Base-by-base conservation (phyloP, 2,888 invertebrate genomes). In the Drosophila greeni region DNA sequence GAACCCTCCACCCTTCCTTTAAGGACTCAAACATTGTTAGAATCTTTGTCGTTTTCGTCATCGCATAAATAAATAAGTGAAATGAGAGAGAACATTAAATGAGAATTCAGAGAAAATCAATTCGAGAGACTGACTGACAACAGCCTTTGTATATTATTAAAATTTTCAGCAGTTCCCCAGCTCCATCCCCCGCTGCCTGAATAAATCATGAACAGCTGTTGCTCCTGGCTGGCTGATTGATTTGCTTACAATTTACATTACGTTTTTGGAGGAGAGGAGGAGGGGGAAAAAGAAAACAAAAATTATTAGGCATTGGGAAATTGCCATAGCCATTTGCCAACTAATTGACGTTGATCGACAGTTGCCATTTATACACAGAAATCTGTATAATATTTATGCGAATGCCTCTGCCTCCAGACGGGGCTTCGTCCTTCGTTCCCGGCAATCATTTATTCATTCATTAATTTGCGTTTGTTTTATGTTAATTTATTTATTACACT, bases 401-500 rank as follows among this genome's bases (percentile, higher is more conserved):
- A 61, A 47, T 57, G 52, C 34, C 12, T n/a, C 11, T 12, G 42
- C 18, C 34, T 14, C 33, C 16, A 23, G n/a, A 12, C 40, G 34
- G 34, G 24, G 36, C 36, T n/a, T 34, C 7, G 36, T 7, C 37
- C 8, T 14, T 14, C 39, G 20, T 11, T 11, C 5, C 16, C 62
- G 49, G 60, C 68, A 82, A 84, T 79, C 80, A 84, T 82, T 84
- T 79, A 79, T 79, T 80, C 84, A 79, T 79, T 84, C 84, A 79
- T 79, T 79, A 82, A 79, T 84, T 84, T 79, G 72, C 76, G 80
- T 79, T 80, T 84, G 83, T 76, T 82, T 84, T 82, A 79, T 79
- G 84, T 84, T 79, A 79, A 79, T 79, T 80, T 84, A 84, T 79
- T 79, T 79, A 82, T 84, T 84, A 69, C 72, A 66, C 65, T 62